Conservation (phyloP, 2,113 vertebrate genomes). For the Taurulus bubalis region DNA sequence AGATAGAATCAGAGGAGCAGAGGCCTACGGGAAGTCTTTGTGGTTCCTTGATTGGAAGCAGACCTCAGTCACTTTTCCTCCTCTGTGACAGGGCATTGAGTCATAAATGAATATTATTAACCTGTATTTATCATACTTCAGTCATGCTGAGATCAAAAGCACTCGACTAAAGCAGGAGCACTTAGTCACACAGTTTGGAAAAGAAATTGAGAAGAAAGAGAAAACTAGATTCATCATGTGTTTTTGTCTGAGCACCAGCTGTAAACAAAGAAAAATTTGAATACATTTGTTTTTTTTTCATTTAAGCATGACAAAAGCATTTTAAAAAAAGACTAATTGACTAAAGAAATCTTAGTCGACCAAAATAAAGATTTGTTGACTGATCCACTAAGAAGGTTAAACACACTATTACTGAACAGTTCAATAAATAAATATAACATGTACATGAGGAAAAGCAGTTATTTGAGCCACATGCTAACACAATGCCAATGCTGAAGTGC, state of each 20-base stretch:
- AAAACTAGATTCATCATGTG: background rate
- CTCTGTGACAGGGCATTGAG: slow-evolving; percentile 56
- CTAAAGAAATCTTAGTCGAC: too few species aligned
- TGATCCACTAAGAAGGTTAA: too few species aligned
- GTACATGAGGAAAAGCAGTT: too few species aligned
- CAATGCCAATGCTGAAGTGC: too few species aligned
- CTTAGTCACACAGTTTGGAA: slow-evolving; percentile 10
- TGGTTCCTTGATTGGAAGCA: slow-evolving; percentile 73
- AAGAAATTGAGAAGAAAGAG: slow-evolving; percentile 39
- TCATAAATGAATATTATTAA: slow-evolving; percentile 39
- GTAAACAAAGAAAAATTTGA: background rate
- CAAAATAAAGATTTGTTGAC: too few species aligned
- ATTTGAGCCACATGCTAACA: too few species aligned
- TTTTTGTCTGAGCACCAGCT: slow-evolving; percentile 7
- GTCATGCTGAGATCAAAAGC: slow-evolving; percentile 43
- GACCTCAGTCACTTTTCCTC: slow-evolving; percentile 67
- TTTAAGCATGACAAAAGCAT: too few species aligned
- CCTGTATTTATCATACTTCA: slow-evolving; percentile 40
- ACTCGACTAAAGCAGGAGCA: background rate
- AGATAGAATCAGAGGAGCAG: slow-evolving; percentile 41
- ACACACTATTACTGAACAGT: too few species aligned
- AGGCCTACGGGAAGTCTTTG: slow-evolving; percentile 42
- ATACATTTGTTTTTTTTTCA: background rate
- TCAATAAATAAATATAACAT: too few species aligned
- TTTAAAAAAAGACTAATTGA: too few species aligned